Conservation (phyloP, 2,797 vertebrate species). For the Psittacula echo region DNA sequence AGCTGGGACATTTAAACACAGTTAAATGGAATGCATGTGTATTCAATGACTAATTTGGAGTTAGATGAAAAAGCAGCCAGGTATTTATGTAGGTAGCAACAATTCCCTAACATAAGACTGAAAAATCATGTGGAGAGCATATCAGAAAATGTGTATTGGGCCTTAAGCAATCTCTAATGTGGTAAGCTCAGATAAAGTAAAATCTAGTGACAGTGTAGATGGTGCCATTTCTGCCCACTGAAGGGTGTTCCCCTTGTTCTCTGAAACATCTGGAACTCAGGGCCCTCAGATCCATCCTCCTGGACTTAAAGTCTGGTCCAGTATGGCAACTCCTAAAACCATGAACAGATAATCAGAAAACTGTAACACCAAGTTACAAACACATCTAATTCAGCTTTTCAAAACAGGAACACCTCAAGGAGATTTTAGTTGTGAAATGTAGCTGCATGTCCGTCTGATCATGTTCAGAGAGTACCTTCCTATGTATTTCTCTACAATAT, state of each 20-base stretch:
- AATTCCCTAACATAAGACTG: background rate
- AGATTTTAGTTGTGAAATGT: background rate
- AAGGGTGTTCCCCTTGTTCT: background rate
- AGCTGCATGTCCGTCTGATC: background rate
- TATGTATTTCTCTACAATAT: background rate
- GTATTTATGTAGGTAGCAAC: background rate
- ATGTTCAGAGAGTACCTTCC: background rate
- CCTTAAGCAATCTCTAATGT: background rate
- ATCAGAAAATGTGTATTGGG: background rate
- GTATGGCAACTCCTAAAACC: background rate
- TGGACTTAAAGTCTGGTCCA: background rate
- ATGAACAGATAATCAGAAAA: background rate
- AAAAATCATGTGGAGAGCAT: background rate
- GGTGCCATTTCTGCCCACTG: background rate
- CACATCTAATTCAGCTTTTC: background rate
- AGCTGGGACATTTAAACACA: background rate
- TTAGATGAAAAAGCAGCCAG: background rate
- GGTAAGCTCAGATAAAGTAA: background rate
- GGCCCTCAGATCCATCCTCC: background rate
- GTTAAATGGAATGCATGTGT: background rate
- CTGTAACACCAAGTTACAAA: background rate
- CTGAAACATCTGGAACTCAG: background rate
- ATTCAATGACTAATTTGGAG: background rate
- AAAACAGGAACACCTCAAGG: background rate
- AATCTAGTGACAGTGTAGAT: background rate